Evolutionary conservation across 2,113 vertebrate genomes (phyloP), one percentile per base, ranked within the genome.

Genomic region (Pedionomus torquatus): DNA sequence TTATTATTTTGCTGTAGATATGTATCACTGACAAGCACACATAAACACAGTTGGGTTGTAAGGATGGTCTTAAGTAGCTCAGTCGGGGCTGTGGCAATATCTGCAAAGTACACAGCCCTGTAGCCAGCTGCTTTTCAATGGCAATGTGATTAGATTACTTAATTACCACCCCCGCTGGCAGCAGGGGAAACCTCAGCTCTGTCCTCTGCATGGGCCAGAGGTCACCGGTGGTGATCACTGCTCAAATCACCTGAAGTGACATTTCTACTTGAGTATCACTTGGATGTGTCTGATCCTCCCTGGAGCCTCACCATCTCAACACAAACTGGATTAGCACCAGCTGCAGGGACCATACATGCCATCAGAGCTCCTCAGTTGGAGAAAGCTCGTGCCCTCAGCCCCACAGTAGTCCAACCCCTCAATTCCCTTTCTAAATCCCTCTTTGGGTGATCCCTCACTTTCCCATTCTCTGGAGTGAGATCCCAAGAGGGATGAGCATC

Each of bases 11-110:
- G 17, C 57, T 83, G 65, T 35, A 98, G 98, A 81, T 79, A 86
- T 71, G 58, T 95, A 90, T 64, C 92, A 95, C 43, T 98, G 97
- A 98, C 61, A 77, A 58, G 98, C 97, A 18, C 98, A 98, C 33
- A 80, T 96, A 37, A 94, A 95, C 92, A 95, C n/a, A 57, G 87
- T 83, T 71, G 65, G 44, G 10, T 43, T 23, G 17, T 93, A 83
- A 94, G 54, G 88, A 69, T 4, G 23, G 23, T 23, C 35, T 72
- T 20, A 13, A 1, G 0, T 1, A n/a, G 43, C 60, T 51, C 39
- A 31, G 19, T 28, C 74, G 6, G 6, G 43, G 57, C 58, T 87
- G 52, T 75, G 44, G 13, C 65, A 88, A 68, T 9, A 70, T 0
- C 30, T 37, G 55, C 28, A 46, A 83, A 49, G 31, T 2, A 30